A percentile compares a stretch with the other conserved stretches of the same genome.
Evolutionary conservation across 2,888 invertebrate genomes (phyloP).

Genomic region (Diaprepes abbreviatus): DNA sequence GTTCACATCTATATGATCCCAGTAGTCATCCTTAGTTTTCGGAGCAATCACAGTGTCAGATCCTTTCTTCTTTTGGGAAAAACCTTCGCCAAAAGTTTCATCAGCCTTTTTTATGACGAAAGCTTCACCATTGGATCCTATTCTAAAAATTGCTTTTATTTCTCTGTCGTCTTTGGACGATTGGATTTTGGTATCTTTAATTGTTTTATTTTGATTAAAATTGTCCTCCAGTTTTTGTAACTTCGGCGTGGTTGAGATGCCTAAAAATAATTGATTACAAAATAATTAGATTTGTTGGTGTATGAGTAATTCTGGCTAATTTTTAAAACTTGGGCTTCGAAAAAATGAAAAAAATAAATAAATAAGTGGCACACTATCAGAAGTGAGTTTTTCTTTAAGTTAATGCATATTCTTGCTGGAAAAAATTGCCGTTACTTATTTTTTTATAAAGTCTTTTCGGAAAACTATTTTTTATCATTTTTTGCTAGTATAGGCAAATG

Average conservation of each 20-base stretch:
- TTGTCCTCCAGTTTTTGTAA: neutral
- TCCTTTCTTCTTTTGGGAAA: neutral
- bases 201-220: too few species aligned
- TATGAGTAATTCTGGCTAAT: too few species aligned
- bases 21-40: neutral
- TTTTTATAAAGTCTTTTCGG: too few species aligned
- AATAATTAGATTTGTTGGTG: too few species aligned
- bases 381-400: too few species aligned
- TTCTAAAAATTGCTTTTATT: slow-evolving; percentile 30
- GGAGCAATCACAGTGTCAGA: neutral
- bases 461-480: too few species aligned
- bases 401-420: too few species aligned
- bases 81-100: slow-evolving; percentile 2
- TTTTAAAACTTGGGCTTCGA: too few species aligned
- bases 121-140: slow-evolving; percentile 19
- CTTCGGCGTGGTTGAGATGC: slow-evolving; percentile 2
- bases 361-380: too few species aligned
- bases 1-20: neutral
- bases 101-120: slow-evolving; percentile 37
- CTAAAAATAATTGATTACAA: slow-evolving; percentile 18
- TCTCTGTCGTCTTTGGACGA: slow-evolving; percentile 2
- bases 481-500: too few species aligned
- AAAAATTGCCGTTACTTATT: too few species aligned
- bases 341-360: too few species aligned
- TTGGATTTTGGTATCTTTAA: neutral